Base-by-base conservation (phyloP, 2,888 invertebrate genomes). In the Syrista parreyssii region DNA sequence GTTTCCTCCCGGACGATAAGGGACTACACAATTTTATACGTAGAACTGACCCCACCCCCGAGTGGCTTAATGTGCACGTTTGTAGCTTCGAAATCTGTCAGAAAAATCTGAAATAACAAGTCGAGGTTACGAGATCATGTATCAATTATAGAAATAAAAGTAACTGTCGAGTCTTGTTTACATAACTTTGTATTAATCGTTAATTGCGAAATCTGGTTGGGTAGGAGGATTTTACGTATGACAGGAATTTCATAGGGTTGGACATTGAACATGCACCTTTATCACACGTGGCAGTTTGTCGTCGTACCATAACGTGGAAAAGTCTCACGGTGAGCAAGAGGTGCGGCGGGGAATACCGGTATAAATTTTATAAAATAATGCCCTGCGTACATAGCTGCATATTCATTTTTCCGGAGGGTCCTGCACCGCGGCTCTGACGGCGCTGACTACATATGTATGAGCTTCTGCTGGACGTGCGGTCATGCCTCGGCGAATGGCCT, bases 1-100 rank as follows among this genome's bases (percentile, higher is more conserved):
- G 89, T 86, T 90, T 90, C 90, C 90, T 90, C 88, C 87, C 79
- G 84, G 78, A 86, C 86, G 87, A 90, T 88, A 88, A 89, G 87
- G 89, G 88, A 86, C 87, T 84, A 88, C 6, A 55, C 87, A 84
- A 87, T 89, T 89, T 89, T 86, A 71, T 32, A 71, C 79, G 86
- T 87, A 89, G 83, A 84, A 84, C 84, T 84, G 81, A 79, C 82
- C 79, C 77, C 75, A 78, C 9, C 55, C 23, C 15, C 55, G 2
- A 4, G 23, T 55, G 9, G 23, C 23, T 55, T 55, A 23, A 55
- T 2, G 55, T 9, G 23, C 55, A 9, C 15, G 23, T 23, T 55
- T 55, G 1, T 9, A 23, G 9, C 23, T 55, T 23, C 23, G 23
- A 2, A 55, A 55, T 15, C 55, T 55, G 55, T 9, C 23, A 3